A percentile compares a stretch with the other conserved stretches of the same genome.
phyloP scores from a whole-genome alignment of 2,888 invertebrate species.

The Apodemia mormo region DNA sequence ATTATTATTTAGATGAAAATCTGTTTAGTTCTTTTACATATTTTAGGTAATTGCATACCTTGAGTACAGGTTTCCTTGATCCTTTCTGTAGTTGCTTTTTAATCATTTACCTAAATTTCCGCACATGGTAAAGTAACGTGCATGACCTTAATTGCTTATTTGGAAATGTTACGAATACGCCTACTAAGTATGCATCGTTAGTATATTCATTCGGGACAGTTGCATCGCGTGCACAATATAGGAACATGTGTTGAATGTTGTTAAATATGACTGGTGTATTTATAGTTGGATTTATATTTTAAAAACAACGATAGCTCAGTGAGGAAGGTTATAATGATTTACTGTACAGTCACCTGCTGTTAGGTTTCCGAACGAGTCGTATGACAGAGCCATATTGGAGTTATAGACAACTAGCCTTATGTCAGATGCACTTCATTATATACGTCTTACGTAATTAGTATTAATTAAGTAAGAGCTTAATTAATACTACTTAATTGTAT shows the following conservation, averaged over 20 bases:
- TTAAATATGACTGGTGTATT: conserved; percentile 4
- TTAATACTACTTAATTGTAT: no score
- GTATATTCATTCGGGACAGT: conserved; percentile 17
- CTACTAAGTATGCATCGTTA: conserved; percentile 29
- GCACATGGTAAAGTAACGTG: not conserved
- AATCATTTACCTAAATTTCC: not conserved
- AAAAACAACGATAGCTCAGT: no score
- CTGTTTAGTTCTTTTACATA: not conserved
- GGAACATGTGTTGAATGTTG: conserved; percentile 10
- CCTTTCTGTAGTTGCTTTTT: not conserved
- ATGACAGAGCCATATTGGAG: no score
- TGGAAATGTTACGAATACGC: conserved; percentile 19
- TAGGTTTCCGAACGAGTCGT: no score
- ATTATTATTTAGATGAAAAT: no score
- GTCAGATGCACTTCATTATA: no score
- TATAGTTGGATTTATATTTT: not conserved
- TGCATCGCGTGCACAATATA: conserved; percentile 3
- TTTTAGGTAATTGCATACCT: conserved; percentile 1
- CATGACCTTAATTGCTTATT: conserved; percentile 32
- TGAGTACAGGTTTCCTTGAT: not conserved
- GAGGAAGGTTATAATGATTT: no score
- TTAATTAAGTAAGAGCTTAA: no score
- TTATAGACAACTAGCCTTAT: no score
- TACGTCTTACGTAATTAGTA: no score
- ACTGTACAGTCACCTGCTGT: no score